Conservation (phyloP, 2,113 vertebrate species). For the Tachysurus fulvidraco region DNA sequence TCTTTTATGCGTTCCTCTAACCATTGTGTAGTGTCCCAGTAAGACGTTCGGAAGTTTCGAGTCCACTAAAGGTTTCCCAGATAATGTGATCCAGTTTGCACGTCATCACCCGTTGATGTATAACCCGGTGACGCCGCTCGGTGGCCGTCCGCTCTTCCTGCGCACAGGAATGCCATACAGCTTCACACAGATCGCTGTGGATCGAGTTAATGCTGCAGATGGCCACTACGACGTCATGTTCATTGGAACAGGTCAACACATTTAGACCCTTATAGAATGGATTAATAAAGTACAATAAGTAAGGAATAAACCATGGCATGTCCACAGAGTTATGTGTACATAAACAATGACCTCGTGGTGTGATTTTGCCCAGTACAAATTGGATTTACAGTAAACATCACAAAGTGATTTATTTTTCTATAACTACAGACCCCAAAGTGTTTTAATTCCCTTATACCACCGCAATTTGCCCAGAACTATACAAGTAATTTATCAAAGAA, state of each 20-base stretch:
- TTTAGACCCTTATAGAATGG: not conserved
- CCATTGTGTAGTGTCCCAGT: conserved; percentile 85
- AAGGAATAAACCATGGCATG: not conserved
- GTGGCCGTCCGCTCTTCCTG: conserved; percentile 84
- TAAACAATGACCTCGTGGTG: not conserved
- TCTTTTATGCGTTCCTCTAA: not conserved
- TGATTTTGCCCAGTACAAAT: not conserved
- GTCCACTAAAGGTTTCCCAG: conserved; percentile 95
- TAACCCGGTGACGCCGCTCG: conserved; percentile 84
- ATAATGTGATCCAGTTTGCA: conserved; percentile 95
- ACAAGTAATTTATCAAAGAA: not conserved
- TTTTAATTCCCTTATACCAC: not conserved
- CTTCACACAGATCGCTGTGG: conserved; percentile 86
- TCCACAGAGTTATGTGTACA: not conserved
- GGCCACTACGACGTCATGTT: conserved; percentile 97
- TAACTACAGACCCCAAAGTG: not conserved
- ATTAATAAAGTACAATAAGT: not conserved
- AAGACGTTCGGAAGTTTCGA: conserved; percentile 95
- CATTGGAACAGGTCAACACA: conserved; percentile 87
- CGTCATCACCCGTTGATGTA: conserved; percentile 97
- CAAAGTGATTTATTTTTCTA: not conserved
- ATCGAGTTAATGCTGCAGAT: conserved; percentile 85
- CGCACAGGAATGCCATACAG: conserved; percentile 83
- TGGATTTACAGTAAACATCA: not conserved
- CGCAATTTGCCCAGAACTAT: not conserved